Evolutionary conservation across 2,797 vertebrate species (phyloP), one percentile per base, ranked within the genome.

Genomic region (Parauchenoglanis punctatus): DNA sequence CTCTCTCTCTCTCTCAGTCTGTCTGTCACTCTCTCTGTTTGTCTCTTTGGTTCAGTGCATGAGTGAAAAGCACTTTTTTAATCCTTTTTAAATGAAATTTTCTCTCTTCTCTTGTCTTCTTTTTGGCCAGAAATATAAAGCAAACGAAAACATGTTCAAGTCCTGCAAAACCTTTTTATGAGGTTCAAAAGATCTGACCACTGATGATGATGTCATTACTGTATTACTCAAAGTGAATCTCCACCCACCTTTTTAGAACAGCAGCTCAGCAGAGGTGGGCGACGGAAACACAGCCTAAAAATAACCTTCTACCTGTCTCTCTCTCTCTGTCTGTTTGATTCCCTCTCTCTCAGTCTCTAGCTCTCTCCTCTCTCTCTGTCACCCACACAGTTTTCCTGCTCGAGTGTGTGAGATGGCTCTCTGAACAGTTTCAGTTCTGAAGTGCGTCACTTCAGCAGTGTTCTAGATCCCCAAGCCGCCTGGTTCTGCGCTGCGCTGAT

Each of bases 391-490:
- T 84, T 73, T 84, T 72, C 54, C 83, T 84, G 49, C 44, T 18
- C 23, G 23, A 28, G 63, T 52, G n/a, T 46, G 25, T 65, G 81
- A 68, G 40, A 49, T 31, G 44, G 25, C 44, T 87, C 65, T 73
- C 54, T 83, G 65, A 70, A 35, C 46, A 54, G 82, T 89, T 87
- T 89, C 86, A 78, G 17, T 89, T 86, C 84, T 89, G 84, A 89
- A 75, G 81, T 88, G 73, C 40, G 86, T 83, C 81, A 81, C 56
- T 46, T 58, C 78, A 25, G 40, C 35, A 7, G 35, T 6, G 40
- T 18, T 52, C n/a, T 49, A 46, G 23, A 83, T 83, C 63, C 44
- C 63, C 31, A 2, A 81, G 56, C 56, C 4, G 31, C 28, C 25
- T 3, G 56, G 63, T 54, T 54, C 82, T 52, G 82, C 4, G 2